These are phyloP conservation scores for Resseliella maxima DNA, from an alignment of 2,888 invertebrate genomes.

Conservation along the genomic window DNA sequence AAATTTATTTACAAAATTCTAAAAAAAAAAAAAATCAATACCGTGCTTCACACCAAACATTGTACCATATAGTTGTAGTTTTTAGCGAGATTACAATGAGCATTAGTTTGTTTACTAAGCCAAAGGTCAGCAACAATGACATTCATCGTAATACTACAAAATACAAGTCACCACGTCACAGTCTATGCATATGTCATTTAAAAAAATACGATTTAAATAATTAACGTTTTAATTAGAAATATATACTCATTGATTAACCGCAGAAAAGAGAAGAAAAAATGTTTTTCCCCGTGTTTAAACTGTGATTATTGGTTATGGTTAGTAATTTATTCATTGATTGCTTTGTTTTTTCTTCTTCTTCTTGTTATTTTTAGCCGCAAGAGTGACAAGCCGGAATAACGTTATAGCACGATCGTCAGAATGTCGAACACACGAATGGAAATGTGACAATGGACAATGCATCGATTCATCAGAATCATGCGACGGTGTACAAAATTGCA, in stretches of 20 bases:
- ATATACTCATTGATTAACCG: background rate
- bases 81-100: too few species aligned
- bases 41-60: too few species aligned
- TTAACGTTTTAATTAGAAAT: background rate
- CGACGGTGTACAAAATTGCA: slow-evolving; percentile 63
- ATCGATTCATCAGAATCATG: background rate
- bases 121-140: background rate
- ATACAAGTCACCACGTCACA: background rate
- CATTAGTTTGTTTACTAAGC: background rate
- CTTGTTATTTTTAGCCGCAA: background rate
- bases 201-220: background rate
- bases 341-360: background rate
- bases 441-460: slow-evolving; percentile 57
- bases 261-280: too few species aligned
- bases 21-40: too few species aligned
- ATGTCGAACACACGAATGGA: slow-evolving; percentile 53
- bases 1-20: too few species aligned
- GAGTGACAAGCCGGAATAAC: background rate
- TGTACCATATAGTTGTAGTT: too few species aligned
- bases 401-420: background rate
- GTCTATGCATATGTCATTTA: background rate
- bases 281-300: background rate
- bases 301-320: background rate
- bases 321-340: background rate
- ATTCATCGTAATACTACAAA: background rate